Percentiles rank a stretch among this genome's conserved stretches.
Evolutionary conservation across 2,797 vertebrate species (phyloP).

Genomic region (Perdix hodgsoniae): DNA sequence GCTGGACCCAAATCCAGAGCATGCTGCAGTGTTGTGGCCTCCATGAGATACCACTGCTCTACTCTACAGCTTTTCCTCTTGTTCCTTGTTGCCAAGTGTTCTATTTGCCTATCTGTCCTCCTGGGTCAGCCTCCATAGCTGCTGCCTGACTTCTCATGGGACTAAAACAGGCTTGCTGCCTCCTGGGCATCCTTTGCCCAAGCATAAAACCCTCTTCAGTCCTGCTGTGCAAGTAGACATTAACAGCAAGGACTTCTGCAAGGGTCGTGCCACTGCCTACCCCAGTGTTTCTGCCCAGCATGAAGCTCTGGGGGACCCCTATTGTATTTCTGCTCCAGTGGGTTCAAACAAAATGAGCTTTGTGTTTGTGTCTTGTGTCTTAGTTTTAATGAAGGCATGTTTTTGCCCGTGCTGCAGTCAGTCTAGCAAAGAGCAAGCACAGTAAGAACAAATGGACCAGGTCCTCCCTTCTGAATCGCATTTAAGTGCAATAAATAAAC

Average conservation of each 20-base stretch:
- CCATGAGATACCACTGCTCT: background rate
- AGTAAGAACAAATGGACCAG: background rate
- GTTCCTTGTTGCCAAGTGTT: background rate
- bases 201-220: background rate
- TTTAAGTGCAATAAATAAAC: background rate
- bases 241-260: background rate
- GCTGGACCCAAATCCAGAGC: background rate
- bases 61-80: background rate
- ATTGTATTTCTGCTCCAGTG: background rate
- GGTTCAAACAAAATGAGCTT: background rate
- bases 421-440: background rate
- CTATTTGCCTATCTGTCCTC: background rate
- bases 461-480: accelerated
- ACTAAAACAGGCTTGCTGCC: background rate
- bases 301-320: background rate
- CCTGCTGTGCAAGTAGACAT: background rate
- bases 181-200: background rate
- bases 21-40: accelerated
- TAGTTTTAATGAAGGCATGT: background rate
- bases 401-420: background rate
- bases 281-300: background rate
- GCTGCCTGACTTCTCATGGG: background rate
- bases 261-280: background rate
- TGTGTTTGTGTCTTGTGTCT: background rate
- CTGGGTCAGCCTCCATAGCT: background rate